Conservation (phyloP, 2,113 vertebrate species). For the Tragelaphus imberbis region DNA sequence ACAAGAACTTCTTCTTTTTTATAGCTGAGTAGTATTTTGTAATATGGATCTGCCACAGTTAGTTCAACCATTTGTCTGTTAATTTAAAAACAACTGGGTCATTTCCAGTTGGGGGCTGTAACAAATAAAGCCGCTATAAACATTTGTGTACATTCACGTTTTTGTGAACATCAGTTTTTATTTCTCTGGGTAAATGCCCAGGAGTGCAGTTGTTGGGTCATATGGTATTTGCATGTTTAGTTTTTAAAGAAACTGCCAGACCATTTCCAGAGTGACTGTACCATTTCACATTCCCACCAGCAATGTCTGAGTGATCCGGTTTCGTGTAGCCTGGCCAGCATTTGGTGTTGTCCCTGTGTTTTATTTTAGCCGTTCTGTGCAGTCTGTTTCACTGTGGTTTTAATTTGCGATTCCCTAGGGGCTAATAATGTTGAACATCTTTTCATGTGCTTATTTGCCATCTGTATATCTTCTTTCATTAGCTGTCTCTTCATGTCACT, state of each 20-base stretch:
- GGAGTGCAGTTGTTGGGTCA: not conserved
- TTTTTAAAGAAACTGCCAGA: not conserved
- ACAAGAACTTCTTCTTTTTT: not conserved
- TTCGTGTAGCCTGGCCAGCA: not conserved
- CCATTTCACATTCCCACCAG: not conserved
- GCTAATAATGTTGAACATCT: not conserved
- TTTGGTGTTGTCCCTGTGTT: not conserved
- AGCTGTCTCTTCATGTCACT: not conserved
- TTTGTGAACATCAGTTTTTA: not conserved
- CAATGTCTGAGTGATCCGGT: not conserved
- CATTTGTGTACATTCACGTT: not conserved
- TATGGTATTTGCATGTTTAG: not conserved
- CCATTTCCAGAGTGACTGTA: not conserved
- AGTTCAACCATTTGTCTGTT: not conserved
- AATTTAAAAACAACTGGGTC: not conserved
- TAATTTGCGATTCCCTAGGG: not conserved
- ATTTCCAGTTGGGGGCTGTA: not conserved
- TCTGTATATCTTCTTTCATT: not conserved
- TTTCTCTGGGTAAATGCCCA: not conserved
- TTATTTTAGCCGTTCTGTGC: not conserved
- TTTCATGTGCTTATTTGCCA: not conserved
- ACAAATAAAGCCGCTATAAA: not conserved
- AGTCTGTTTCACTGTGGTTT: not conserved
- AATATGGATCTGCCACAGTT: not conserved
- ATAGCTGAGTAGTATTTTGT: not conserved